Evolutionary conservation across 2,888 invertebrate genomes (phyloP), one percentile per base, ranked within the genome.

Genomic region (Euplexia lucipara): DNA sequence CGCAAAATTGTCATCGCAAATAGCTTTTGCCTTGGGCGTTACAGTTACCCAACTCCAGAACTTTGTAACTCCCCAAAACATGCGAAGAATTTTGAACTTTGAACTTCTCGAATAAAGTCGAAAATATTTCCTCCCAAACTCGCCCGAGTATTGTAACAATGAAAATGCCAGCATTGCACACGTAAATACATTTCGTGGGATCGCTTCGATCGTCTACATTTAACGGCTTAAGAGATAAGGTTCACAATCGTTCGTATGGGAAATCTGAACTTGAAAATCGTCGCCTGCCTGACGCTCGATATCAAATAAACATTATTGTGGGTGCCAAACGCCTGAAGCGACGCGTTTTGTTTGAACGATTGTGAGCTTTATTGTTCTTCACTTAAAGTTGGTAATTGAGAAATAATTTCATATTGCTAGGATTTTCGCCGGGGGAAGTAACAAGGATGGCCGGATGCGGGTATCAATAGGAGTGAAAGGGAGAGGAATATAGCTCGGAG

Each of bases 261-360:
- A 91, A 93, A 94, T 94, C 92, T 95, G 95, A 95, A 95, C 95
- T 95, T 95, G 95, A 95, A 94, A 95, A 94, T 94, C 94, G 94
- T 94, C 93, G 92, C 91, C 91, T 87, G 92, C 90, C 93, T 94
- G 93, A 95, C 95, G 95, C 95, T 95, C 95, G 93, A 95, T 95
- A 95, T 95, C 94, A 95, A 95, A 95, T 95, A 95, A 95, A 94
- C 91, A 89, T 83, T 84, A 80, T 82, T 86, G 74, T 79, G 87
- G 82, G 85, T 81, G 71, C 83, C 79, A 79, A 93, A 93, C 85
- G 93, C 89, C 89, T 58, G 83, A 94, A 92, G 92, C 89, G 88
- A 85, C 89, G 69, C 2, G 7, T 20, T 60, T 51, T 74, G 59
- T 65, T 62, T 79, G 79, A 74, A 62, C 79, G 70, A 90, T 88